Conservation (phyloP, 37 sponge, comb jelly and placozoan genomes). For the Beroe forskalii region DNA sequence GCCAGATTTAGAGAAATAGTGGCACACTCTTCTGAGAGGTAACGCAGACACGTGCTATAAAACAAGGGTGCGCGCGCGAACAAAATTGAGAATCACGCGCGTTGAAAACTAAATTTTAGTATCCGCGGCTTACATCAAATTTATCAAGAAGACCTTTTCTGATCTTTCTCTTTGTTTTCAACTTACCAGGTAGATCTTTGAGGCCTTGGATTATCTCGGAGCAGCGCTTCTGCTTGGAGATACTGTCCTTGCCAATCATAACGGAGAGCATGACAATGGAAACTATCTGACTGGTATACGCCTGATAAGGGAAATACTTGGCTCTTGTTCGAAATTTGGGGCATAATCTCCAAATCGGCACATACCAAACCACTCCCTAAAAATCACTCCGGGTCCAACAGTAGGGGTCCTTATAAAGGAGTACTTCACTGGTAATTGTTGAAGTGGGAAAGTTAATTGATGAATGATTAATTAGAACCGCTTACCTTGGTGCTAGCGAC, state of each 20-base stretch:
- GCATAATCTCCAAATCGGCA: too few species aligned
- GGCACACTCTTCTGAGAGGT: neutral
- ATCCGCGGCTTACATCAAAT: neutral
- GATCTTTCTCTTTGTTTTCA: neutral
- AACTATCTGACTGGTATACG: conserved; percentile 99
- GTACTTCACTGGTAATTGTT: too few species aligned
- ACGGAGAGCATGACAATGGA: conserved; percentile 95
- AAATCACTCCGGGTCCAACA: too few species aligned
- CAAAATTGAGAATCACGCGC: neutral
- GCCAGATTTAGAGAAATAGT: too few species aligned
- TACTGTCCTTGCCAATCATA: conserved; percentile 90
- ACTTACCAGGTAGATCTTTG: conserved; percentile 76
- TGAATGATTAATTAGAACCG: too few species aligned
- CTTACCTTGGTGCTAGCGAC: conserved; percentile 99
- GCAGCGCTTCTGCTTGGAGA: conserved; percentile 83
- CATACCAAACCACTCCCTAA: too few species aligned
- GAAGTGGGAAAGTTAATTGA: too few species aligned
- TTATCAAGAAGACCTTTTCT: neutral
- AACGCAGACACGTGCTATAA: too few species aligned
- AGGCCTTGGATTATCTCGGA: conserved; percentile 82
- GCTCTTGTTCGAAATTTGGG: too few species aligned
- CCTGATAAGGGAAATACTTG: too few species aligned
- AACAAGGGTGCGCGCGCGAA: too few species aligned
- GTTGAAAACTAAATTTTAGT: neutral
- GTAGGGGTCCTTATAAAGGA: too few species aligned